These are phyloP conservation scores for Perizoma flavofasciatum DNA, from an alignment of 2,888 invertebrate genomes.

Conservation along the genomic window DNA sequence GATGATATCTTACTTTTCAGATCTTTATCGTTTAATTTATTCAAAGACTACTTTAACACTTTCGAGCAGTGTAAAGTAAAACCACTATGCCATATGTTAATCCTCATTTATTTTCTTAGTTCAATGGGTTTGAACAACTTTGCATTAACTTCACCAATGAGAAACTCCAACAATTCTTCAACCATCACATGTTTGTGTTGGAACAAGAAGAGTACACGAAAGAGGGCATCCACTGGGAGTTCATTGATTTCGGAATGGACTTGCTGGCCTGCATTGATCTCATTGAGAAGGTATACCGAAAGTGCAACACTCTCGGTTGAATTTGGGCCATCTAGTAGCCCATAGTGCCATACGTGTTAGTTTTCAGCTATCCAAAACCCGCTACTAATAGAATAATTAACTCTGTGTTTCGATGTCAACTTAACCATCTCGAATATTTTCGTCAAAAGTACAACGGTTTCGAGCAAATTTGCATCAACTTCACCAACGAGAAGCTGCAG, in stretches of 20 bases:
- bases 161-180: conserved; percentile 99
- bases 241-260: conserved; percentile 99
- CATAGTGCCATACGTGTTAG: conserved; percentile 48
- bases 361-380: conserved; percentile 51
- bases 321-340: conserved; percentile 37
- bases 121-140: conserved; percentile 99
- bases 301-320: conserved; percentile 60
- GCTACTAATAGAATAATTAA: conserved; percentile 59
- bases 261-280: conserved; percentile 99
- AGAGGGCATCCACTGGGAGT: conserved; percentile 99
- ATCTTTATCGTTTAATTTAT: conserved; percentile 8
- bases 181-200: conserved; percentile 99
- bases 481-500: conserved; percentile 98
- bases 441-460: conserved; percentile 93
- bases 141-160: conserved; percentile 99
- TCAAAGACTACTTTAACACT: conserved; percentile 10
- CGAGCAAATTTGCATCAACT: conserved; percentile 99
- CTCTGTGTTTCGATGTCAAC: conserved; percentile 53
- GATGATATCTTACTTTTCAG: conserved; percentile 23
- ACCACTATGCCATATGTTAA: conserved; percentile 53
- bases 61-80: conserved; percentile 29
- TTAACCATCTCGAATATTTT: conserved; percentile 65
- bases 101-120: conserved; percentile 85
- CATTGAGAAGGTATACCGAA: conserved; percentile 95
- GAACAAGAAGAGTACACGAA: conserved; percentile 99